Evolutionary conservation across 2,888 invertebrate species (phyloP), one percentile per base, ranked within the genome.

Genomic region (Caenorhabditis imperialis): DNA sequence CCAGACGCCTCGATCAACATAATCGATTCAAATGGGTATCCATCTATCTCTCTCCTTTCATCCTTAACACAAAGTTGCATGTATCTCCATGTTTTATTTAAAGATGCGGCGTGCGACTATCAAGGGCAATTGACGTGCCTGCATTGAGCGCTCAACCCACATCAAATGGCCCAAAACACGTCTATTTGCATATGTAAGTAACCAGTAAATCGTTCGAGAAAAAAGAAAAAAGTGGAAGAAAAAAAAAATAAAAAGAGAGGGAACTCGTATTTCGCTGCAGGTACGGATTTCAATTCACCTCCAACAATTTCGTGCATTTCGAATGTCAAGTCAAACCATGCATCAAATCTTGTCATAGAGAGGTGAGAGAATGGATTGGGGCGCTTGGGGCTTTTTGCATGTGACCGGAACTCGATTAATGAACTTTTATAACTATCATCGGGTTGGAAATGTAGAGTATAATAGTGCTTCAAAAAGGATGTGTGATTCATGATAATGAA

Each of bases 71-170:
- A n/a, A n/a, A n/a, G n/a, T n/a, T n/a, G n/a, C n/a, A n/a, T n/a
- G n/a, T n/a, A n/a, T n/a, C n/a, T n/a, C n/a, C n/a, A n/a, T n/a
- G n/a, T 47, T 18, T 30, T 51, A 38, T 47, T 69, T 81, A 45
- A 62, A 84, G 84, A 47, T 87, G 87, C 63, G 86, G 83, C 20
- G 81, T 87, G 33, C 78, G 82, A 44, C 76, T 87, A 40, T 78
- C 83, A 40, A 62, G 87, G 40, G 87, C 87, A 33, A 81, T 87
- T 23, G 87, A 87, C 55, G 82, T 81, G 44, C 87, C 87, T 7
- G 84, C 82, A 20, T 65, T 87, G 65, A 69, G 75, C 10, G 79
- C 67, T 35, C 79, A 62, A 76, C 83, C 72, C 16, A 65, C 65
- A 38, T 67, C 77, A 47, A 78, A 82, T 61, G 82, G 82, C 27